These are phyloP conservation scores for Pseudoips prasinana DNA, from an alignment of 2,888 invertebrate genomes.

Conservation along the genomic window DNA sequence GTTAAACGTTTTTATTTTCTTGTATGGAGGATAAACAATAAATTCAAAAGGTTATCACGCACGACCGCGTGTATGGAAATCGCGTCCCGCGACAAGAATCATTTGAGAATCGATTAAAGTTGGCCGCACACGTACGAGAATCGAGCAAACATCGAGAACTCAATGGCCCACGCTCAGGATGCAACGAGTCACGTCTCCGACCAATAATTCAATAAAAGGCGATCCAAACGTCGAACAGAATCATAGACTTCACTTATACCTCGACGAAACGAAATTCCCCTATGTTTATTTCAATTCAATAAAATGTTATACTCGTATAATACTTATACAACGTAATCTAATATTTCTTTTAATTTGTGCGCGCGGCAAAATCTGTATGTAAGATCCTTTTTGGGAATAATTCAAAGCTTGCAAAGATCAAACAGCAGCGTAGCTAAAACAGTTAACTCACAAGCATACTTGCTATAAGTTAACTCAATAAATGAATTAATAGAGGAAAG, in stretches of 20 bases:
- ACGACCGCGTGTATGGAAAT: conserved; percentile 34
- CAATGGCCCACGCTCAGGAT: conserved; percentile 52
- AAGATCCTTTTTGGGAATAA: no score
- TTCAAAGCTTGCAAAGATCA: no score
- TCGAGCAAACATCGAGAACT: conserved; percentile 64
- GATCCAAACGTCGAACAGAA: conserved; percentile 56
- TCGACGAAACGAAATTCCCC: conserved; percentile 2
- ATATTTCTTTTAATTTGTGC: no score
- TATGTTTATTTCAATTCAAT: no score
- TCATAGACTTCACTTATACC: conserved; percentile 49
- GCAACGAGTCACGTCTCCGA: conserved; percentile 57
- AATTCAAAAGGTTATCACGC: conserved; percentile 36
- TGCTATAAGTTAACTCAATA: no score
- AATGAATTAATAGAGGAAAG: no score
- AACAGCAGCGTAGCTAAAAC: no score
- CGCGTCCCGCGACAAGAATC: conserved; percentile 55
- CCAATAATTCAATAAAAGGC: conserved; percentile 72
- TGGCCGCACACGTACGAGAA: conserved; percentile 59
- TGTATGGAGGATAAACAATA: conserved; percentile 25
- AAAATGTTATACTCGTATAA: no score
- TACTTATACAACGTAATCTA: no score
- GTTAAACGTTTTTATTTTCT: conserved; percentile 12
- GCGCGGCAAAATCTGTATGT: no score
- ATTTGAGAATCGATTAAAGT: conserved; percentile 67
- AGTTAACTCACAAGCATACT: no score